phyloP scores from a whole-genome alignment of 2,888 invertebrate genomes.

The Endotricha flammealis region DNA sequence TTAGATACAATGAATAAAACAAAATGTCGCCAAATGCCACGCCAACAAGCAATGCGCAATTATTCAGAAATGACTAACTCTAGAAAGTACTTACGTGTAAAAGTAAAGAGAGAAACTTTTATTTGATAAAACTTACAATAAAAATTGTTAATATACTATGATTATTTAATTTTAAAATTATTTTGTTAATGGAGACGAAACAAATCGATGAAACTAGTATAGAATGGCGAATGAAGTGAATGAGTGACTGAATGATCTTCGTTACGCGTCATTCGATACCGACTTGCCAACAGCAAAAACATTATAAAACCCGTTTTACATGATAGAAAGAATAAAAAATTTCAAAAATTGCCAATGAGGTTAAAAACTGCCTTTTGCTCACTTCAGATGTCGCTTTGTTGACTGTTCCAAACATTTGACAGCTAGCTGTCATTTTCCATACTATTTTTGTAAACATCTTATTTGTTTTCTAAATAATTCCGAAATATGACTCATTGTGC shows the following conservation, averaged over 20 bases:
- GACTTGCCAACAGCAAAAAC: no score
- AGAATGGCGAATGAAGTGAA: slow-evolving; percentile 31
- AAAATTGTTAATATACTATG: slow-evolving; percentile 40
- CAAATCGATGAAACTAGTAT: slow-evolving; percentile 44
- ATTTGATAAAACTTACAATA: slow-evolving; percentile 43
- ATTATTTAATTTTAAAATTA: slow-evolving; percentile 46
- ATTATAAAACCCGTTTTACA: no score
- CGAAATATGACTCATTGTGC: no score
- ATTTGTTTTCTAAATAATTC: no score
- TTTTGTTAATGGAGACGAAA: slow-evolving; percentile 35
- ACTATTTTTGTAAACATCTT: no score
- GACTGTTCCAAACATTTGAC: no score
- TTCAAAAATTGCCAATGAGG: no score
- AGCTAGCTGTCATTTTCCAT: no score
- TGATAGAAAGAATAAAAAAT: no score
- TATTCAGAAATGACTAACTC: slow-evolving; percentile 20
- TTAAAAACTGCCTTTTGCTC: no score
- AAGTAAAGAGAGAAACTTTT: slow-evolving; percentile 35
- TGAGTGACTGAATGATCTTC: slow-evolving; percentile 24
- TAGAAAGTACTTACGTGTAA: slow-evolving; percentile 52
- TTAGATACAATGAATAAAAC: slow-evolving; percentile 70
- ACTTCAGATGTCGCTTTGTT: no score
- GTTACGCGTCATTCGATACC: no score
- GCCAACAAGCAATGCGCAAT: slow-evolving; percentile 44
- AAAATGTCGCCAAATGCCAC: slow-evolving; percentile 76